These are phyloP conservation scores for Myotis yumanensis DNA, from an alignment of 2,113 vertebrate genomes.

Conservation along the genomic window DNA sequence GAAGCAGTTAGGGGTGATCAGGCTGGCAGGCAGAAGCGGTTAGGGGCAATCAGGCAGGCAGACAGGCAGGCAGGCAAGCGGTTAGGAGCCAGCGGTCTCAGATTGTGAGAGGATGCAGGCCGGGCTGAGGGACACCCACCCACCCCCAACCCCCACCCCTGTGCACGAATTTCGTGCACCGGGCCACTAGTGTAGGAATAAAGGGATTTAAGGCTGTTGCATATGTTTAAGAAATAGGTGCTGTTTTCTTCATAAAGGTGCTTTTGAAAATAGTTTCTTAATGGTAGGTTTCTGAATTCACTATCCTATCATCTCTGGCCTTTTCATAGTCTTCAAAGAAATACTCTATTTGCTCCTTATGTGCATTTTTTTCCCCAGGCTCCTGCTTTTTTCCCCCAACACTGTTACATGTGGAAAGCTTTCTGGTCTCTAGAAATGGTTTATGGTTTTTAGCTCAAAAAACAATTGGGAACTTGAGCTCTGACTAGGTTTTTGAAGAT, in stretches of 20 bases:
- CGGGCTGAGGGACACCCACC: no score
- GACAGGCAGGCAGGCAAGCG: no score
- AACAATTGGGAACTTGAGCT: neutral
- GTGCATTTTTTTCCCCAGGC: neutral
- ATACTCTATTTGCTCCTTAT: neutral
- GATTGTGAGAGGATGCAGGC: no score
- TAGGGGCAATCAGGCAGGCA: no score
- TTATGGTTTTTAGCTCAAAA: slow-evolving; percentile 16
- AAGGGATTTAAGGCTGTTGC: neutral
- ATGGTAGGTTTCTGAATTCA: neutral
- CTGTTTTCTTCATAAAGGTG: neutral
- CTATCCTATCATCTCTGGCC: neutral
- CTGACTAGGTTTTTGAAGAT: slow-evolving; percentile 30
- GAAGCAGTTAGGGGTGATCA: no score
- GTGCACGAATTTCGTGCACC: no score
- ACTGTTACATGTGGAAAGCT: neutral
- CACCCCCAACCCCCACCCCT: no score
- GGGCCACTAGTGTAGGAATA: neutral
- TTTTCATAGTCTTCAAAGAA: slow-evolving; percentile 6
- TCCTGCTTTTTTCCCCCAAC: neutral
- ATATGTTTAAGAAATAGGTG: neutral
- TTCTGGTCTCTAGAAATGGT: neutral
- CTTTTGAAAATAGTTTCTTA: slow-evolving; percentile 13
- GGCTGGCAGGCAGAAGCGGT: no score
- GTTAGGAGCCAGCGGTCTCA: no score